Evolutionary conservation across 2,888 invertebrate species (phyloP), one percentile per base, ranked within the genome.

Genomic region (Saturnia japonica): DNA sequence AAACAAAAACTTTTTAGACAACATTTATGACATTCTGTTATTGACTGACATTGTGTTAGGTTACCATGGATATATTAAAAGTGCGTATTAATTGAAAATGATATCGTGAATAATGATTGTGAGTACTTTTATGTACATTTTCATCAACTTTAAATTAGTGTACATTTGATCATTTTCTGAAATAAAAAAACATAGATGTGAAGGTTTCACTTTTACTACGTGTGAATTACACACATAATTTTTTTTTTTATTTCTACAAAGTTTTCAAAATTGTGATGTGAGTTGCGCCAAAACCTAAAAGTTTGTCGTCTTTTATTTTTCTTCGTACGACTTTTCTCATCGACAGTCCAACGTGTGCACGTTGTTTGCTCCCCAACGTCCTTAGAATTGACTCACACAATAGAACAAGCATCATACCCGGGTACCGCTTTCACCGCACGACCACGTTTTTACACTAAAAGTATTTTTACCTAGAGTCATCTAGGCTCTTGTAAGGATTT

Each of bases 341-440:
- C 40, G 40, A 40, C 64, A 16, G 64, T 64, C 40, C 64, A 64
- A 34, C 14, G n/a, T 64, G 68, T 64, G 51, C 60, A 16, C 54
- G 51, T 62, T 71, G 71, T 71, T 71, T 71, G 62, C 71, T 45
- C 43, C 43, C 51, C 71, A 51, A 64, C 68, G 68, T 62, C 71
- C 40, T 68, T 54, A 62, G 68, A 68, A 47, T 62, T 71, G 68
- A 68, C 40, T 51, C 64, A 40, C 68, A 70, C 70, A 70, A 70
- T 70, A 67, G 60, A n/a, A 54, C 68, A 47, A 47, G 68, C 68
- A 19, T 57, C 64, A 64, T 64, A 34, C 64, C 64, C 64, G 4
- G 40, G 64, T 40, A 40, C n/a, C 64, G 64, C 40, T 40, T 64
- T 40, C 64, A 64, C 64, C 40, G n/a, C 64, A 64, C 64, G n/a